Conservation (phyloP, 2,113 vertebrate genomes). For the Ovis canadensis region DNA sequence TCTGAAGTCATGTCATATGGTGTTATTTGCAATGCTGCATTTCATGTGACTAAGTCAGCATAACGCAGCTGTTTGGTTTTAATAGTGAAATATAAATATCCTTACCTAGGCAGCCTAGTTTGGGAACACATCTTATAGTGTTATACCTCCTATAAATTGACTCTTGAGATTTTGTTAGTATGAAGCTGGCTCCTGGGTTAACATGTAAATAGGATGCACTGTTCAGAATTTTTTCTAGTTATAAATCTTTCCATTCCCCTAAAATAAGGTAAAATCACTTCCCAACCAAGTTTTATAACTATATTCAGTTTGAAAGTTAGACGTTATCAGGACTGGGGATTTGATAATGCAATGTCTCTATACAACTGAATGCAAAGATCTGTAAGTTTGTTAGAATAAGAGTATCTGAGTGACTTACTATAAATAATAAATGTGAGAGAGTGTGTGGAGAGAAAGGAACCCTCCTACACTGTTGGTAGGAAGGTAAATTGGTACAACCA, state of each 20-base stretch:
- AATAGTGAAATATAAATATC: background rate
- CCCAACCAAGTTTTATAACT: background rate
- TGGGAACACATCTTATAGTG: too few species aligned
- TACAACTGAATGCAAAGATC: background rate
- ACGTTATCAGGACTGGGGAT: background rate
- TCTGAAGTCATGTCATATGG: background rate
- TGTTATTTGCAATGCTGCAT: background rate
- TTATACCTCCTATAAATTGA: background rate
- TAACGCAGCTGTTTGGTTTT: background rate
- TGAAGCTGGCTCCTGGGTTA: background rate
- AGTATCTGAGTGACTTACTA: background rate
- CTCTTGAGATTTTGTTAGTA: background rate
- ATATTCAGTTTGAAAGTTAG: background rate
- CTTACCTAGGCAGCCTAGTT: background rate
- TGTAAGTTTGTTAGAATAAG: background rate
- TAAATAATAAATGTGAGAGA: background rate
- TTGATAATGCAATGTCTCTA: background rate
- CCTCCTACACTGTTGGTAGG: background rate
- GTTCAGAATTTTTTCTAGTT: background rate
- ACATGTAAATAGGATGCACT: background rate
- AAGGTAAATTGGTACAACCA: background rate
- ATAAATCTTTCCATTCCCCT: background rate
- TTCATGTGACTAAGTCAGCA: background rate
- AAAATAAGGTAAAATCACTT: background rate
- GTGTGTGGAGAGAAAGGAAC: background rate